These are phyloP conservation scores for Bursaphelenchus mucronatus DNA, from an alignment of 1,140 invertebrate genomes.

Conservation along the genomic window DNA sequence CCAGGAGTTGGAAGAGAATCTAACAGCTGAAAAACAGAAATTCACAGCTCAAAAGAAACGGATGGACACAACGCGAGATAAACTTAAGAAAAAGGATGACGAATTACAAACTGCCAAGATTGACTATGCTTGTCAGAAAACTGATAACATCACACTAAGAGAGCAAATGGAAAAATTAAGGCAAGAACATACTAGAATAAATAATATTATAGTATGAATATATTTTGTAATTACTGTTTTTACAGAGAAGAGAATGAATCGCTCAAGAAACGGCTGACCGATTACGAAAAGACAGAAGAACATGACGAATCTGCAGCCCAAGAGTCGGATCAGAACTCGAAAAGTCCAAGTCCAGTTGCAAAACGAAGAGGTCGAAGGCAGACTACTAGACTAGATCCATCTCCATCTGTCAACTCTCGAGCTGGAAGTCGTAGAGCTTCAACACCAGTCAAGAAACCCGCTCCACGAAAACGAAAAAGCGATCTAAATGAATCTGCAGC, in stretches of 20 bases:
- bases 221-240: background rate
- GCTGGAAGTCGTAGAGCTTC: background rate
- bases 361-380: background rate
- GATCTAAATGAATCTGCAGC: background rate
- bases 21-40: constrained; percentile 16
- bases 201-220: background rate
- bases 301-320: background rate
- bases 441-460: constrained; percentile 7
- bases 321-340: background rate
- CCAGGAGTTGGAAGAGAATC: constrained; percentile 11
- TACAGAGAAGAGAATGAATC: constrained; percentile 8
- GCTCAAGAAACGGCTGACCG: constrained; percentile 3
- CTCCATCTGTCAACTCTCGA: background rate
- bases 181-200: background rate
- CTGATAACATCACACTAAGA: constrained; percentile 5
- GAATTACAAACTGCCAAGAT: constrained; percentile 17
- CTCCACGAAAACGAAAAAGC: constrained; percentile 12
- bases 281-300: background rate
- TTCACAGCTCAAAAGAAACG: constrained; percentile 16
- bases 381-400: background rate
- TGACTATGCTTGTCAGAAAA: constrained; percentile 19
- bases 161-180: constrained; percentile 10
- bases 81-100: constrained; percentile 20
- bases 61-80: constrained; percentile 15
- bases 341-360: constrained; percentile 2